Conservation (phyloP, 2,888 invertebrate genomes). For the Drosophila atroscutellata region DNA sequence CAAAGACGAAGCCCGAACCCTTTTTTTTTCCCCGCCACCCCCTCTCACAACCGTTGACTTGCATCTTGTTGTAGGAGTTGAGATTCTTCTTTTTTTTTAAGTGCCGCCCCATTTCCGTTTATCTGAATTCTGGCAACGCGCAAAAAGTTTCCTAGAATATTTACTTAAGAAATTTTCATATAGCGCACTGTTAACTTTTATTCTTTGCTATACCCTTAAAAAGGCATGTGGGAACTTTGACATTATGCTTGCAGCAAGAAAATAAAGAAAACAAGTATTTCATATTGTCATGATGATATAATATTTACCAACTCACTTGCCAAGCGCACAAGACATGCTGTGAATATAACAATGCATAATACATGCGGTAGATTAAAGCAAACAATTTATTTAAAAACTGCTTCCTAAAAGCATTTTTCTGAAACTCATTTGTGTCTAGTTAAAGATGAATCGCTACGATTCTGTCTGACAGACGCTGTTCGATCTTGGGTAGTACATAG, state of each 20-base stretch:
- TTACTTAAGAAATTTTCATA: slow-evolving; percentile 60
- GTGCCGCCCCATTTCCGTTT: slow-evolving; percentile 57
- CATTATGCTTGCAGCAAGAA: slow-evolving; percentile 14
- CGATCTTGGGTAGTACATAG: background rate
- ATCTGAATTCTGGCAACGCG: slow-evolving; percentile 29
- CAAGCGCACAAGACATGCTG: slow-evolving; percentile 4
- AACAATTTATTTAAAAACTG: background rate
- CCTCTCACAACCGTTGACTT: slow-evolving; percentile 18
- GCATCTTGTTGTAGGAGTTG: slow-evolving; percentile 24
- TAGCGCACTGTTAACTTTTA: slow-evolving; percentile 45
- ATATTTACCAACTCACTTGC: slow-evolving; percentile 14
- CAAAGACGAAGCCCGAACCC: slow-evolving; percentile 33
- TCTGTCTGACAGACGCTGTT: background rate
- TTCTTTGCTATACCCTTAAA: slow-evolving; percentile 24
- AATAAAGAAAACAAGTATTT: slow-evolving; percentile 6
- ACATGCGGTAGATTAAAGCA: background rate
- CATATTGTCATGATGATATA: slow-evolving; percentile 23
- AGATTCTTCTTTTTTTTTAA: slow-evolving; percentile 30
- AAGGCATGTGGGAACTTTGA: slow-evolving; percentile 27
- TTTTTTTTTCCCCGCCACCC: slow-evolving; percentile 7
- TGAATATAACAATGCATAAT: background rate
- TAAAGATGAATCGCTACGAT: background rate
- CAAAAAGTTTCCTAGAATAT: slow-evolving; percentile 64
- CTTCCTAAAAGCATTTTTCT: background rate
- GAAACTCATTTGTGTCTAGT: background rate